Conservation (phyloP, 2,797 vertebrate genomes). For the Rhabdophis nuchalis region DNA sequence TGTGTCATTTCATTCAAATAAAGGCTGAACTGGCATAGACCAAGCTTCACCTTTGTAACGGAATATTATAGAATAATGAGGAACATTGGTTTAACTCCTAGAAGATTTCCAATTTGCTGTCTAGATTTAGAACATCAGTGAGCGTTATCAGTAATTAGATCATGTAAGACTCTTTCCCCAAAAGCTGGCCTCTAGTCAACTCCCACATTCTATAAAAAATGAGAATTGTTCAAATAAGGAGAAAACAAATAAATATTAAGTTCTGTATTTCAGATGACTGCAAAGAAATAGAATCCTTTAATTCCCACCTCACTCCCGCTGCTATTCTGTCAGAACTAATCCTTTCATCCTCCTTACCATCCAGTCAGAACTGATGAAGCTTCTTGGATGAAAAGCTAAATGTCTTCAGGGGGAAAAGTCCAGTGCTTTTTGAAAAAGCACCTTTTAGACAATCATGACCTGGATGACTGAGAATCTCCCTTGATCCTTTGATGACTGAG, state of each 20-base stretch:
- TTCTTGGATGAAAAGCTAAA: not conserved
- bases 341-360: no score
- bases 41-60: not conserved
- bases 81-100: not conserved
- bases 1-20: not conserved
- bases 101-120: not conserved
- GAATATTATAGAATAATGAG: not conserved
- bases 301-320: no score
- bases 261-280: not conserved
- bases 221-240: not conserved
- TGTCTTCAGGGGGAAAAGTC: not conserved
- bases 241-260: not conserved
- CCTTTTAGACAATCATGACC: not conserved
- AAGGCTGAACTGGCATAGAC: not conserved
- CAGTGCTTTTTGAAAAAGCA: not conserved
- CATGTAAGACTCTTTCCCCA: not conserved
- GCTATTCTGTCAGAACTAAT: no score
- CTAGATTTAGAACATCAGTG: not conserved
- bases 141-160: not conserved
- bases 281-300: no score
- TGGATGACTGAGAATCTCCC: not conserved
- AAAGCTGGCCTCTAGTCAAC: not conserved
- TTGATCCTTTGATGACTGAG: no score
- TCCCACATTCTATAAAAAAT: not conserved
- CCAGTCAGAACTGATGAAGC: no score